Base-by-base conservation (phyloP, 2,888 invertebrate genomes). In the Agonopterix heracliana region DNA sequence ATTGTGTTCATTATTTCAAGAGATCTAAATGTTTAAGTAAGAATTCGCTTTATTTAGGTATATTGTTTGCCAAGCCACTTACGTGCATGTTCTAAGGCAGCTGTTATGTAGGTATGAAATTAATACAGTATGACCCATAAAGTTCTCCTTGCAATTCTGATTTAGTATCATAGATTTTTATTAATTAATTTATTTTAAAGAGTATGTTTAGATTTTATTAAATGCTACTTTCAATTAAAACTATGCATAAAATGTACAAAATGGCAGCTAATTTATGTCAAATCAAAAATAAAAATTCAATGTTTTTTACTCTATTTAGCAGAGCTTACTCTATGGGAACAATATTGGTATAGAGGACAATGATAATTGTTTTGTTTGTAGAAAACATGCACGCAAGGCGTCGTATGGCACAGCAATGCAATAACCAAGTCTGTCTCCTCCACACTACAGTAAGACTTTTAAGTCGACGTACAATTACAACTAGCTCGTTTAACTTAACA, bases 301-400 rank as follows among this genome's bases (percentile, higher is more conserved):
- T 26, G 26, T 3, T 26, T 5, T 55, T 60, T 52, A 61, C 55
- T 63, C n/a, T 41, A 67, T 81, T 85, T 74, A 78, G 82, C 78
- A 76, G 86, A 85, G 86, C 86, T 87, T 87, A 86, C 70, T 77
- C 67, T 74, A 74, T 75, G 87, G 87, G 86, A 87, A 82, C 87
- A 87, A 87, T 82, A 77, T 79, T 80, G 79, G 79, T 70, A 67
- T 81, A 79, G 69, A 65, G 63, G 63, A 59, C 59, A 59, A 57
- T 68, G 61, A 64, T 54, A 60, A 57, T 68, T 63, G 64, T 62
- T 41, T 41, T 13, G 41, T 41, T 41, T 5, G 12, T 11, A 12
- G 13, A 1, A n/a, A 11, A 41, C 41, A 66, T 76, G 75, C 78
- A 74, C 78, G 78, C 78, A 78, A 70, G 56, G 60, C 56, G 41